phyloP scores from a whole-genome alignment of 2,113 vertebrate genomes.

The Pachyramphus minor region DNA sequence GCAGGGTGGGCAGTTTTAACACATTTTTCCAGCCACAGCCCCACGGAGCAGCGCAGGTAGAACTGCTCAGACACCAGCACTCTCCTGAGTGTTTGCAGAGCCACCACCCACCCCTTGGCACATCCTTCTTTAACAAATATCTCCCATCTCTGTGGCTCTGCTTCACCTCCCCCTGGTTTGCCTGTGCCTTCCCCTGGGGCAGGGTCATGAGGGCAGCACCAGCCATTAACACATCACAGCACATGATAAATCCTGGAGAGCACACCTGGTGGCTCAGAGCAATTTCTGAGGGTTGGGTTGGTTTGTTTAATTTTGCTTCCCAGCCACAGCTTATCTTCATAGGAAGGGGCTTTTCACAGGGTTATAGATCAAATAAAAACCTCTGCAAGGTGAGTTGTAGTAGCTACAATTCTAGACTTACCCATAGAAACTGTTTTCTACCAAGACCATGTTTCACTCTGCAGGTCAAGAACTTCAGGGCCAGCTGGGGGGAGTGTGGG shows the following conservation, averaged over 20 bases:
- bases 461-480: neutral
- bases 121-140: neutral
- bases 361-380: neutral
- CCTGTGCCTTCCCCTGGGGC: neutral
- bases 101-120: neutral
- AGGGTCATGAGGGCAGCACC: neutral
- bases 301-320: neutral
- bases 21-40: neutral
- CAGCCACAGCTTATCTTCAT: neutral
- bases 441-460: neutral
- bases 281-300: neutral
- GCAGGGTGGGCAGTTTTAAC: neutral
- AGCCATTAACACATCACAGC: constrained; percentile 14
- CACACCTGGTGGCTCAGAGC: neutral
- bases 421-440: neutral
- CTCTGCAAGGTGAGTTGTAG: neutral
- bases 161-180: neutral
- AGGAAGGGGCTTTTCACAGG: neutral
- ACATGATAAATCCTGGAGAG: constrained; percentile 7
- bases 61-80: neutral
- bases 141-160: neutral
- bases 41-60: neutral
- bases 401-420: neutral
- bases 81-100: neutral
- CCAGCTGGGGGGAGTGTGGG: neutral